These are phyloP conservation scores for Eidolon dupreanum DNA, from an alignment of 2,797 vertebrate genomes.

Conservation along the genomic window DNA sequence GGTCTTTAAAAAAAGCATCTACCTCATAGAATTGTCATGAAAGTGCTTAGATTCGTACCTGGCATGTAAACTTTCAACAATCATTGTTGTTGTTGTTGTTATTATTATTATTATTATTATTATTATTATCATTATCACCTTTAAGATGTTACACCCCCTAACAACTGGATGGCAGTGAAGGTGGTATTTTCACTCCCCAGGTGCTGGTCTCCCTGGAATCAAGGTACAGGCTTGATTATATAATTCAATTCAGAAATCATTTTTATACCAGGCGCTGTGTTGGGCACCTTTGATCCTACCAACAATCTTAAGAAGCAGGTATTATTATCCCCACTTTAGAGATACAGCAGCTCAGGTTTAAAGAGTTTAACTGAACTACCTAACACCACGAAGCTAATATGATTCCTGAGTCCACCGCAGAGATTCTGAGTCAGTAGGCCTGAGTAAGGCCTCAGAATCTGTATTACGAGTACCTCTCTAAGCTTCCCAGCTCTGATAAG, in stretches of 20 bases:
- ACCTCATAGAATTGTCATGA: not conserved
- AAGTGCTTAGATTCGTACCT: not conserved
- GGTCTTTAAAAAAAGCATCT: not conserved
- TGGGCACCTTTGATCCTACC: slow-evolving; percentile 26
- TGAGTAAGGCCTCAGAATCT: not conserved
- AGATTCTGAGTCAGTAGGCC: not conserved
- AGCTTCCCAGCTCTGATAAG: not conserved
- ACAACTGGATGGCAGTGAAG: not conserved
- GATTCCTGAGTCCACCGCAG: not conserved
- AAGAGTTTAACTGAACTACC: not conserved
- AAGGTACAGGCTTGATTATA: not conserved
- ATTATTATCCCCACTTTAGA: slow-evolving; percentile 6
- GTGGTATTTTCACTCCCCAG: not conserved
- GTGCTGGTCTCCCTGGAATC: not conserved
- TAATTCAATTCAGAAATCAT: not conserved
- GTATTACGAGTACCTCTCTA: not conserved
- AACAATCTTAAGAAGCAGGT: not conserved
- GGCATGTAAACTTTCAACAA: not conserved
- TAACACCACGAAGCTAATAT: not conserved
- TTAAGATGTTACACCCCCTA: not conserved
- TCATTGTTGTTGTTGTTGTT: not conserved
- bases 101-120: not conserved
- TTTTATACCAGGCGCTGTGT: not conserved
- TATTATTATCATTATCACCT: not conserved
- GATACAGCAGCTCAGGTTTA: not conserved